phyloP scores from a whole-genome alignment of 2,888 invertebrate species.

The Diogma glabrata region DNA sequence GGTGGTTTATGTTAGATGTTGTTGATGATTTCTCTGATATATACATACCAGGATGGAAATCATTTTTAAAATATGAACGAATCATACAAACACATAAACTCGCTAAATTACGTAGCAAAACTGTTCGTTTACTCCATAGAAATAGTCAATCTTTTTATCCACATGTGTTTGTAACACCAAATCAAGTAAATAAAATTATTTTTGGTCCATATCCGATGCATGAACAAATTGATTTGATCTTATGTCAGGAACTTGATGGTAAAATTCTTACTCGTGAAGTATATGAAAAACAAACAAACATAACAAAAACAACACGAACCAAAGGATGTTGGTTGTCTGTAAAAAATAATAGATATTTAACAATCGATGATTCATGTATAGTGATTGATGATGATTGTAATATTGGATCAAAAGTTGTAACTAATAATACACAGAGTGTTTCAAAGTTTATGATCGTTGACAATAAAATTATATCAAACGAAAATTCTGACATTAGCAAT shows the following conservation, averaged over 20 bases:
- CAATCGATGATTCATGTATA: neutral
- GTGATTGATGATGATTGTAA: neutral
- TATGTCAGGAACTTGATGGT: slow-evolving; percentile 32
- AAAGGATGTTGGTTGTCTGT: slow-evolving; percentile 32
- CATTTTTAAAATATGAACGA: slow-evolving; percentile 30
- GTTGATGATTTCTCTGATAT: slow-evolving; percentile 35
- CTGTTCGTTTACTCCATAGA: slow-evolving; percentile 25
- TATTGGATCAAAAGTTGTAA: too few species aligned
- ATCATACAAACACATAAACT: slow-evolving; percentile 28
- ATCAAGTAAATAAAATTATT: slow-evolving; percentile 29
- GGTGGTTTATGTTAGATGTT: slow-evolving; percentile 33
- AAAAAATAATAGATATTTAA: slow-evolving; percentile 24
- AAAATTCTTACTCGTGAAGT: slow-evolving; percentile 33
- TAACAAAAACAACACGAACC: slow-evolving; percentile 23
- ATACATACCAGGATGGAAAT: slow-evolving; percentile 31
- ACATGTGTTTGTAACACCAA: slow-evolving; percentile 14
- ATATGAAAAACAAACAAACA: slow-evolving; percentile 28
- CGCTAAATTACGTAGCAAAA: slow-evolving; percentile 23
- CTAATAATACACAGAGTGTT: too few species aligned
- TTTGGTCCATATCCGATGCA: slow-evolving; percentile 28
- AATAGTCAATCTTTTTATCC: slow-evolving; percentile 2
- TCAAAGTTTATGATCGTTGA: too few species aligned
- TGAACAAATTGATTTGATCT: slow-evolving; percentile 25
- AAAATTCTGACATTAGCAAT: too few species aligned
- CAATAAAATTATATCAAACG: too few species aligned